Evolutionary conservation across 2,888 invertebrate species (phyloP), one percentile per base, ranked within the genome.

Genomic region (Eurois occulta): DNA sequence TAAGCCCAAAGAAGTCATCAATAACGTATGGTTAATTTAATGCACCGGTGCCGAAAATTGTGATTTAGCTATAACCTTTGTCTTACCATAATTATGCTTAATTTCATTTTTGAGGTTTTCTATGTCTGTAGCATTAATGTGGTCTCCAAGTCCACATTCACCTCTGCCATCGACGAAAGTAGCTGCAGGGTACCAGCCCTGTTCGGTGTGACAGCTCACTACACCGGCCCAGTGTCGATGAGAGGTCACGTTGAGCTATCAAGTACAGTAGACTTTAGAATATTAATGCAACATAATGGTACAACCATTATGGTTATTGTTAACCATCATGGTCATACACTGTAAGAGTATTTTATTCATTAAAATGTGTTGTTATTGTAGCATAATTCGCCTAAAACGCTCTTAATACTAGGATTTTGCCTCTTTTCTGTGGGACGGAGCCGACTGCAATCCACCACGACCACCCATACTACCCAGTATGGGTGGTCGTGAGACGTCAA

Each of bases 111-210:
- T 97, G 66, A 97, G 92, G 74, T 96, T 96, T 80, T 97, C 97
- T 69, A 98, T 96, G 77, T 97, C 97, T 24, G 96, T 97, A 38
- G 97, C 97, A 48, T 94, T 91, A 74, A 95, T 95, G 11, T 88
- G 92, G 24, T 93, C 92, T 60, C 91, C 90, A 68, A 97, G 95
- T 8, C 97, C 97, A 87, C 98, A 98, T 75, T 95, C 97, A 55
- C 97, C 97, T 86, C 96, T 94, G 64, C 96, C 95, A 76, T 97
- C 97, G 24, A 97, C 94, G 89, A 97, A 98, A 16, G 98, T 95
- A 0, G 98, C 98, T 8, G 97, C 97, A 0, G 98, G 98, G 91
- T 97, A 98, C 98, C 98, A 98, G 35, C 98, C 98, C 52, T 93
- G 93, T 11, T 96, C 95, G 18, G 97, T 96, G 65, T 97, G 97